Base-by-base conservation (phyloP, 2,113 vertebrate genomes). In the Amazona vittata region DNA sequence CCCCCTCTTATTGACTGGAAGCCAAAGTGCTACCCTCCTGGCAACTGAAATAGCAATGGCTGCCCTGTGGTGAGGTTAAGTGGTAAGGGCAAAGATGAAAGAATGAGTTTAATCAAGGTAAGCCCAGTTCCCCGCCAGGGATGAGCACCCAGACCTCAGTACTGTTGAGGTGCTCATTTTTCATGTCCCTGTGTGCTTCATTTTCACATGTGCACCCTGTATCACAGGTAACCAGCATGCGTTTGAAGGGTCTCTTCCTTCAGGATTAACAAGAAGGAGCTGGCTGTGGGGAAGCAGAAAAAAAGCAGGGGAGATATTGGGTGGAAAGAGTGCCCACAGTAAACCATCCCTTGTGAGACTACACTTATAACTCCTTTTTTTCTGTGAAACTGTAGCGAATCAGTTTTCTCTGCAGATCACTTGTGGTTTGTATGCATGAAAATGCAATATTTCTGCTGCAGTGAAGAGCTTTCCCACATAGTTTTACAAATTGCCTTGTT, bases 391-490 rank as follows among this genome's bases (percentile, higher is more conserved):
- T 91, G 83, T 53, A 74, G 64, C 96, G 25, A 97, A 94, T 95
- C 78, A 12, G 52, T 95, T 95, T 86, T 89, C 69, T 92, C 76
- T 88, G 65, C 49, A 86, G 53, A 86, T 93, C 67, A 69, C 59
- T 90, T 80, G 44, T 44, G n/a, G 83, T 63, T 89, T 77, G 64
- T 81, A 47, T 83, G 95, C 89, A 86, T 95, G 95, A 90, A 95
- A 96, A 96, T 81, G 60, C 64, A 93, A 49, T 92, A 71, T 94
- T 95, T 95, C 95, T 95, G 91, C 91, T 89, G 59, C 55, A 81
- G 80, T 53, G 53, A 83, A 81, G 53, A 81, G 64, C 60, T 67
- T 92, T 89, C 68, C 89, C 21, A 37, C 2, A 1, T 49, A 59
- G 68, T 78, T 94, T 90, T 92, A 93, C 73, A 86, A 90, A 94